Evolutionary conservation across 2,113 vertebrate species (phyloP), one percentile per base, ranked within the genome.

Genomic region (Notiomystis cincta): DNA sequence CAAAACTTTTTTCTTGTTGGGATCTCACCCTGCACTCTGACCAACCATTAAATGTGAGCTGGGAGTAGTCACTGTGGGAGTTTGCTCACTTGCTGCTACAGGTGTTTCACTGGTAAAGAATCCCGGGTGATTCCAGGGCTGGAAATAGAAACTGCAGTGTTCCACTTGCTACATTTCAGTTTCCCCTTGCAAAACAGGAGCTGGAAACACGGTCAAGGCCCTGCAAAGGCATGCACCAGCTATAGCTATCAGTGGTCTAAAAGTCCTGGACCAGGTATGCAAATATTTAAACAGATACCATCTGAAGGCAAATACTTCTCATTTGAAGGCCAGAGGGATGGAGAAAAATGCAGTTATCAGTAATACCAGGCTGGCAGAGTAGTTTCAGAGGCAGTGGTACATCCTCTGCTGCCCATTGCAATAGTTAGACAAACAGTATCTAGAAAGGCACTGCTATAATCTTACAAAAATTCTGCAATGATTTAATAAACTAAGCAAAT

Each of bases 251-350:
- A 62, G 38, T n/a, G 47, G 30, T 70, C 79, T 95, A 62, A 31
- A 83, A 86, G 62, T 44, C n/a, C 60, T 83, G 69, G 88, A 62
- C 60, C 51, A 72, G 53, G 50, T 84, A 78, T 78, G 62, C 76
- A 96, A 95, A 95, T 90, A 93, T 75, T 95, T 90, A 78, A 83
- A 75, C 6, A 87, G 92, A 94, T 94, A 95, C 47, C 40, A 92
- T 86, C 82, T 89, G 86, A 89, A 93, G 61, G 45, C 88, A 95
- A 96, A 96, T 76, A 90, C 8, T 82, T 81, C 22, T 61, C 86
- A 87, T 82, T 88, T 18, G 16, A 94, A 89, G 76, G 79, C 72
- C 44, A 71, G 57, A 84, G 20, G 16, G 37, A 80, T 65, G 44
- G 51, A 88, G 58, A 78, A 83, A 94, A 90, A 61, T 53, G 65